A percentile compares a stretch with the other conserved stretches of the same genome.
phyloP scores from a whole-genome alignment of 2,888 invertebrate genomes.

The Caenorhabditis sp. region DNA sequence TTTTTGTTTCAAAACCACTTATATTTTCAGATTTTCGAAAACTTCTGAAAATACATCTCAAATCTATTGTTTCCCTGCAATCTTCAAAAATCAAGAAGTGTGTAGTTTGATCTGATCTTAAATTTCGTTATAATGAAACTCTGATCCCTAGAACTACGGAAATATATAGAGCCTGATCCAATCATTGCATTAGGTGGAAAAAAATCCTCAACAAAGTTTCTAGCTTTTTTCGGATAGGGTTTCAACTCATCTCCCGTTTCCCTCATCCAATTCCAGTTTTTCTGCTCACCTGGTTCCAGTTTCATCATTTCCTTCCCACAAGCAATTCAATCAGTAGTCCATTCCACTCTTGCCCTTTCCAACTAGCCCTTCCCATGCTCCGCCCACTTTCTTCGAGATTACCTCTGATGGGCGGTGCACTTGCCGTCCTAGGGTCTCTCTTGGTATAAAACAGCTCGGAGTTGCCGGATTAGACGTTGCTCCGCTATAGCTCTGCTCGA shows the following conservation, averaged over 20 bases:
- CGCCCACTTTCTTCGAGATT: constrained; percentile 30
- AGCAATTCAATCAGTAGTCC: background rate
- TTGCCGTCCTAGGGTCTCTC: constrained; percentile 19
- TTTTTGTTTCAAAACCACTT: background rate
- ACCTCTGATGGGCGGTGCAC: constrained; percentile 47
- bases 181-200: constrained; percentile 5
- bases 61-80: too few relatives aligned
- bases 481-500: background rate
- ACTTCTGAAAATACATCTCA: too few relatives aligned
- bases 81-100: background rate
- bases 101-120: background rate
- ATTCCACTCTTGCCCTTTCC: constrained; percentile 11
- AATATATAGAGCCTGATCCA: background rate
- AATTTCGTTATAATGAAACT: too few relatives aligned
- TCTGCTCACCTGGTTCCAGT: background rate
- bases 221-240: background rate
- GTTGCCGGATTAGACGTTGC: constrained; percentile 37
- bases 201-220: background rate
- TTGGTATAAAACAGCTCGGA: constrained; percentile 46
- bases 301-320: background rate
- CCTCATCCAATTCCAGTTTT: background rate
- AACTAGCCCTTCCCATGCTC: constrained; percentile 1
- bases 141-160: background rate
- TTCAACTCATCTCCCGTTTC: background rate
- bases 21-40: background rate